These are phyloP conservation scores for Leptinotarsa texana DNA, from an alignment of 1,140 invertebrate species.

Conservation along the genomic window DNA sequence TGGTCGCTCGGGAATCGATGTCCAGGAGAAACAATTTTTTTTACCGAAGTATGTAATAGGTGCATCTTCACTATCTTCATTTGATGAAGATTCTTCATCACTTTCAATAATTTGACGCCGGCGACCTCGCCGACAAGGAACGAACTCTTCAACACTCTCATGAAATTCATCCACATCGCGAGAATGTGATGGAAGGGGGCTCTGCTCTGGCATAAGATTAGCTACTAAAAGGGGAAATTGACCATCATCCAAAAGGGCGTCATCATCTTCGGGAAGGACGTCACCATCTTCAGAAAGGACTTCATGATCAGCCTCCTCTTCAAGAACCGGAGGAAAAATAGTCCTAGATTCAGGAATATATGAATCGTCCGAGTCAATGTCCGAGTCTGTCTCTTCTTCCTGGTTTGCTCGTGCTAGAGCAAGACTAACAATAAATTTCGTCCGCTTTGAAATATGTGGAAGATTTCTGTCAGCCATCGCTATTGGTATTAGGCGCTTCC, in stretches of 20 bases:
- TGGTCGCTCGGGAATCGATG: not conserved
- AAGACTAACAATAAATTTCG: not conserved
- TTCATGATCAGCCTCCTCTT: too few relatives aligned
- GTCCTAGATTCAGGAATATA: not conserved
- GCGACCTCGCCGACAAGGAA: not conserved
- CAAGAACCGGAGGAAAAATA: not conserved
- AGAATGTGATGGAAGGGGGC: not conserved
- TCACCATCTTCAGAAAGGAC: too few relatives aligned
- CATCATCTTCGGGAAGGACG: too few relatives aligned
- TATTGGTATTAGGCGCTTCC: not conserved
- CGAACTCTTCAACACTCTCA: not conserved
- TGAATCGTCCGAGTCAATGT: conserved; percentile 5
- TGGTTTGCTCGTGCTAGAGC: not conserved
- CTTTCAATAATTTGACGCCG: not conserved
- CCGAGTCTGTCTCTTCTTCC: not conserved
- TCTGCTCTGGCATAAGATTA: not conserved
- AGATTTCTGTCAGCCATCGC: not conserved
- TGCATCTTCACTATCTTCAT: not conserved
- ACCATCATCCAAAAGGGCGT: too few relatives aligned
- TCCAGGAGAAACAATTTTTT: not conserved
- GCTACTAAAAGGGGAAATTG: not conserved
- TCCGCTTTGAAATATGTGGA: not conserved
- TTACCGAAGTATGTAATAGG: not conserved
- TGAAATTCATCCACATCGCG: not conserved
- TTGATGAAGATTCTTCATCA: not conserved